phyloP scores from a whole-genome alignment of 2,888 invertebrate species.

The Volucella zonaria region DNA sequence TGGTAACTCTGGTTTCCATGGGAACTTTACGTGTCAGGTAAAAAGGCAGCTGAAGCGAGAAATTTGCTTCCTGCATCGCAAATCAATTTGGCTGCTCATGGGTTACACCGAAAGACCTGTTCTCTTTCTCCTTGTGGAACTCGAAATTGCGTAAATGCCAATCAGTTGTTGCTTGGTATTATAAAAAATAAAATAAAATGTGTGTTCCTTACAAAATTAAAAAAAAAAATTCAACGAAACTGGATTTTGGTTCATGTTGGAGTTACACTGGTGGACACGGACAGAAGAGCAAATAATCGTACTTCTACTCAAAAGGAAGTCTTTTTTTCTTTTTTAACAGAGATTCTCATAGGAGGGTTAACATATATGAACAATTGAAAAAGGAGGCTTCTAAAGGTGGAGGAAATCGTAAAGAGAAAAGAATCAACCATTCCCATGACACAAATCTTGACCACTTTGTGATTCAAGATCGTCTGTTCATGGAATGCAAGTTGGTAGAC shows the following conservation, averaged over 20 bases:
- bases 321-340: too few species aligned
- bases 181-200: background rate
- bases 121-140: slow-evolving; percentile 48
- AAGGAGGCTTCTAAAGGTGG: too few species aligned
- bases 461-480: too few species aligned
- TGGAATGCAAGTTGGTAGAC: too few species aligned
- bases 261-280: background rate
- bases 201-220: background rate
- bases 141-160: slow-evolving; percentile 72
- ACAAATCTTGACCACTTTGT: too few species aligned
- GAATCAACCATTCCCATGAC: too few species aligned
- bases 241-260: background rate
- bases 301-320: background rate
- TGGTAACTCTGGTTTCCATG: slow-evolving; percentile 41
- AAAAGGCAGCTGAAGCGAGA: slow-evolving; percentile 57
- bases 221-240: background rate
- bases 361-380: too few species aligned
- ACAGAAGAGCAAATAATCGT: background rate
- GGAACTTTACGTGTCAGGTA: slow-evolving; percentile 36
- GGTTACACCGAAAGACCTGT: slow-evolving; percentile 32
- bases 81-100: slow-evolving; percentile 53
- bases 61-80: slow-evolving; percentile 62
- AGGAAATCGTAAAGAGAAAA: too few species aligned
- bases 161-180: slow-evolving; percentile 63
- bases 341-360: too few species aligned